Percentiles rank a stretch among this genome's conserved stretches.
phyloP scores from a whole-genome alignment of 2,797 vertebrate genomes.

The Eutrigla gurnardus region DNA sequence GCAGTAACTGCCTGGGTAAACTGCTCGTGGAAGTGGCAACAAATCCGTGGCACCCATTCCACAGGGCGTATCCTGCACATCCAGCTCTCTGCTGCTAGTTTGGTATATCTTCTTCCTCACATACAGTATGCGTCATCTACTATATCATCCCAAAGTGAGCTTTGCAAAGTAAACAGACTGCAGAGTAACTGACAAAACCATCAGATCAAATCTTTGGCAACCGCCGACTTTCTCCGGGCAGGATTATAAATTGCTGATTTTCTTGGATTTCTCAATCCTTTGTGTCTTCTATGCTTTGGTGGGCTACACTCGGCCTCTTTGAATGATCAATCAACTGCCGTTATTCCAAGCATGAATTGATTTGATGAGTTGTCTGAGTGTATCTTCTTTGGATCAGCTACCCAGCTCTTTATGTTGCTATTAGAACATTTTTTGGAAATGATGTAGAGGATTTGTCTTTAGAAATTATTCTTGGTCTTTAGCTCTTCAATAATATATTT shows the following conservation, averaged over 20 bases:
- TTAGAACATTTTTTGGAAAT: conserved; percentile 5
- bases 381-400: conserved; percentile 26
- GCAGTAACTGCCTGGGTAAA: conserved; percentile 54
- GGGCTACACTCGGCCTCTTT: conserved; percentile 41
- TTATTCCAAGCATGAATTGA: conserved; percentile 31
- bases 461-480: conserved; percentile 16
- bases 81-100: conserved; percentile 41
- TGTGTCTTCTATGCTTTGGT: conserved; percentile 38
- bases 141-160: conserved; percentile 39
- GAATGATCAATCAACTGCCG: conserved; percentile 35
- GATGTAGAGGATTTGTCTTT: conserved; percentile 24
- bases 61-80: conserved; percentile 65
- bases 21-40: conserved; percentile 65
- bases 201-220: conserved; percentile 42
- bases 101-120: conserved; percentile 27
- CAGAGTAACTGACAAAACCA: conserved; percentile 35
- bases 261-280: conserved; percentile 37
- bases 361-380: conserved; percentile 19
- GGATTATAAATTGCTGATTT: conserved; percentile 40
- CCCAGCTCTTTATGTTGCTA: conserved; percentile 6
- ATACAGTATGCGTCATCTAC: conserved; percentile 21
- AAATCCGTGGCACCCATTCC: conserved; percentile 65
- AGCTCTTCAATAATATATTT: conserved; percentile 5
- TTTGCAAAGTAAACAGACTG: conserved; percentile 43
- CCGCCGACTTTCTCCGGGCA: conserved; percentile 5